A percentile compares a stretch with the other conserved stretches of the same genome.
Evolutionary conservation across 1,140 invertebrate species (phyloP).

Genomic region (Bombus confusus): DNA sequence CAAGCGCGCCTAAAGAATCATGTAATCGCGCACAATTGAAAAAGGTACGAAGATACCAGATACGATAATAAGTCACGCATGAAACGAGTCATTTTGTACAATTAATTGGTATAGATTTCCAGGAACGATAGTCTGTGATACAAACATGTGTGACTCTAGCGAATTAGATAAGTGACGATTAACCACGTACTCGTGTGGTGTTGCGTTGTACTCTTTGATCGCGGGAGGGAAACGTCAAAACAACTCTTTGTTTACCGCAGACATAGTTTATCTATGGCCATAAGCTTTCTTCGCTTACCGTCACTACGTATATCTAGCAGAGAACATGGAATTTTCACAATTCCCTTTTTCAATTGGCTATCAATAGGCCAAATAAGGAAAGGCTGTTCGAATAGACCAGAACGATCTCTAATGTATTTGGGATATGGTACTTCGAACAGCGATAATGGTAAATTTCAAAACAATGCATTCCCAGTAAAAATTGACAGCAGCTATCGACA

Average conservation of each 20-base stretch:
- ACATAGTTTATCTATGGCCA: not conserved
- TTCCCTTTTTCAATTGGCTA: conserved; percentile 49
- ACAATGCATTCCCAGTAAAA: not conserved
- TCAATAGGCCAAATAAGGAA: conserved; percentile 59
- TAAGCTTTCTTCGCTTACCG: not conserved
- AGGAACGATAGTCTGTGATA: not conserved
- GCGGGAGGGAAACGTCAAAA: conserved; percentile 33
- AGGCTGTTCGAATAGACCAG: not conserved
- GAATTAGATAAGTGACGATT: conserved; percentile 32
- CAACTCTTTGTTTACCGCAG: conserved; percentile 10
- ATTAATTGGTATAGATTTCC: not conserved
- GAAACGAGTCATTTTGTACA: not conserved
- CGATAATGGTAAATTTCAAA: not conserved
- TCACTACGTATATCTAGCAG: not conserved
- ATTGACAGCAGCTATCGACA: conserved; percentile 28
- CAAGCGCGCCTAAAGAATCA: not conserved
- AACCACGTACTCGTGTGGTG: conserved; percentile 19
- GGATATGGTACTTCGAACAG: too few species aligned
- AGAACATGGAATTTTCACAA: conserved; percentile 39
- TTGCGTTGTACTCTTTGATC: not conserved
- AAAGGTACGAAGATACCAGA: not conserved
- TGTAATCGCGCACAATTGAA: not conserved
- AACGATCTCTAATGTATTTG: not conserved
- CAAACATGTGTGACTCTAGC: not conserved
- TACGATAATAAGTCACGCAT: not conserved